A percentile compares a stretch with the other conserved stretches of the same genome.
These are phyloP conservation scores for Xylota segnis DNA, from an alignment of 2,888 invertebrate genomes.

Conservation along the genomic window DNA sequence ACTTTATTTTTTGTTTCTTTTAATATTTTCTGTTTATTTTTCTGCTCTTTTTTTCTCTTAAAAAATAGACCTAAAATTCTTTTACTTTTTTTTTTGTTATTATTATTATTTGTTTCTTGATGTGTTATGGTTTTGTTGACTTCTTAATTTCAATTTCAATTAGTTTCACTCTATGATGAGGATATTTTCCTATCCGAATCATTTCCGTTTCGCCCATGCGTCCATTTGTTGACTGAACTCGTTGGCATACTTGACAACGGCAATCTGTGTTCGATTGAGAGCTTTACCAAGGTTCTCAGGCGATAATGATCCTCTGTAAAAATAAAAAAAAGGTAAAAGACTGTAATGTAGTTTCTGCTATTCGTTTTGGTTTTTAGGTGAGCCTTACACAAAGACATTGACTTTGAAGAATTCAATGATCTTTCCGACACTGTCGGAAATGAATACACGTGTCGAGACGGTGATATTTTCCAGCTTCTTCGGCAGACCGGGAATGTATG, in stretches of 20 bases:
- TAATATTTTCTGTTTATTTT: conserved; percentile 33
- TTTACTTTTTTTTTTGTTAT: conserved; percentile 37
- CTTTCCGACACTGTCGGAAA: conserved; percentile 85
- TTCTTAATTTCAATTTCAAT: conserved; percentile 62
- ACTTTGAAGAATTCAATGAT: conserved; percentile 88
- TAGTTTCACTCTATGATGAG: conserved; percentile 58
- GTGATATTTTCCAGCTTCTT: conserved; percentile 87
- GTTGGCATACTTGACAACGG: conserved; percentile 89
- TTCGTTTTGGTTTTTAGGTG: not conserved
- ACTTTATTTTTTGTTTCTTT: conserved; percentile 39
- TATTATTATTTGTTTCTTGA: conserved; percentile 52
- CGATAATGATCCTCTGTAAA: conserved; percentile 90
- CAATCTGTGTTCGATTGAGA: conserved; percentile 88
- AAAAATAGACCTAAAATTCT: conserved; percentile 74
- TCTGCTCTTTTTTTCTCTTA: conserved; percentile 60
- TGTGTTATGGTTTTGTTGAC: conserved; percentile 68
- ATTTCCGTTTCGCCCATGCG: conserved; percentile 89
- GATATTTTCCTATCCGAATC: conserved; percentile 82
- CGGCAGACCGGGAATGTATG: conserved; percentile 90
- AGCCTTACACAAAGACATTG: conserved; percentile 92
- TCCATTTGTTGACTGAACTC: conserved; percentile 93
- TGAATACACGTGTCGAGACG: conserved; percentile 84
- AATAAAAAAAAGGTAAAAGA: conserved; percentile 79
- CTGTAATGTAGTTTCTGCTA: not conserved
- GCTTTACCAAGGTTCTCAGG: conserved; percentile 91